Percentiles rank a stretch among this genome's conserved stretches.
Evolutionary conservation across 2,888 invertebrate species (phyloP).

Genomic region (Sphinx pinastri): DNA sequence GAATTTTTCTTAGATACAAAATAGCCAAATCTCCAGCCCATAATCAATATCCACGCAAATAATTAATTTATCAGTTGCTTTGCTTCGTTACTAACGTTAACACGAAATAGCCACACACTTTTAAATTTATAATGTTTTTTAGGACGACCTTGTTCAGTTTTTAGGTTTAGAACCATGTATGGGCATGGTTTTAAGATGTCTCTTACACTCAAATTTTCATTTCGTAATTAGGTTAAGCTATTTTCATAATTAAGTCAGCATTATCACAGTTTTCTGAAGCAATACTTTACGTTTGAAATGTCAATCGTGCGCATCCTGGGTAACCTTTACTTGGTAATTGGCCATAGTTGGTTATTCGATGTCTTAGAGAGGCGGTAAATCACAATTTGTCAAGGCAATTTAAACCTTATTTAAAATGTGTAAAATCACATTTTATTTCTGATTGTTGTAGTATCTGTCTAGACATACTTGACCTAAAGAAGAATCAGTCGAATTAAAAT

Average conservation of each 20-base stretch:
- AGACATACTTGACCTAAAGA: conserved; percentile 19
- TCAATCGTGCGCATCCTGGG: conserved; percentile 47
- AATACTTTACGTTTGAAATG: conserved; percentile 49
- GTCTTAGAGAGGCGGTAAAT: conserved; percentile 23
- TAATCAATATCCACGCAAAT: no score
- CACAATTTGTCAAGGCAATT: not conserved
- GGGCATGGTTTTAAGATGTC: no score
- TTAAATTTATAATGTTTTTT: not conserved
- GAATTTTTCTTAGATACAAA: no score
- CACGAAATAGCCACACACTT: no score
- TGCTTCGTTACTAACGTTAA: no score
- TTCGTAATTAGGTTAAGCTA: conserved; percentile 16
- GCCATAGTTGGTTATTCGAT: conserved; percentile 39
- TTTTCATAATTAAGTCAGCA: conserved; percentile 29
- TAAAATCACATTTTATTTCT: not conserved
- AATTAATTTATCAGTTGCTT: no score
- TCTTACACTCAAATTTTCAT: not conserved
- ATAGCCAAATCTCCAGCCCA: no score
- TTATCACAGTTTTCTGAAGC: conserved; percentile 40
- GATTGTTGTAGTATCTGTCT: not conserved
- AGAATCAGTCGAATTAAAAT: not conserved
- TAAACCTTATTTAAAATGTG: not conserved
- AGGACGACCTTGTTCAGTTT: not conserved
- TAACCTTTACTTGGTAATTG: conserved; percentile 49
- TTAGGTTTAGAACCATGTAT: no score